phyloP scores from a whole-genome alignment of 2,888 invertebrate genomes.

The Agrochola litura region DNA sequence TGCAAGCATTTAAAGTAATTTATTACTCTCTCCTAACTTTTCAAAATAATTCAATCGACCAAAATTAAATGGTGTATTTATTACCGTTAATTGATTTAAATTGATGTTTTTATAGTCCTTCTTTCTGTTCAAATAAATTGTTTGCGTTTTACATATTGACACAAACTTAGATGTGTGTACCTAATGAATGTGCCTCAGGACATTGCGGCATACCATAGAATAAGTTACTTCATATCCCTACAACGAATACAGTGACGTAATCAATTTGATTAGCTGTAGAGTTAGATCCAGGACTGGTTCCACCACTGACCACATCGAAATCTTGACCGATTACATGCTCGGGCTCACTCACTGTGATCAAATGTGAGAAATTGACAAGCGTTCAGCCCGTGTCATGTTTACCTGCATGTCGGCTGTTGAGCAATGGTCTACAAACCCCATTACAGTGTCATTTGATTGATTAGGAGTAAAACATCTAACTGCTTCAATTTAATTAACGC shows the following conservation, averaged over 20 bases:
- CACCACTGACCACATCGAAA: conserved; percentile 67
- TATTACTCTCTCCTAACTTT: not conserved
- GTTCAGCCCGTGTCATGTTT: conserved; percentile 43
- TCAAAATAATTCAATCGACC: not conserved
- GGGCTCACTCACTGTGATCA: conserved; percentile 58
- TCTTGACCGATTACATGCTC: conserved; percentile 70
- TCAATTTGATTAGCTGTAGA: conserved; percentile 70
- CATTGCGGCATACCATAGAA: conserved; percentile 63
- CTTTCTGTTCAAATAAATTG: conserved; percentile 23
- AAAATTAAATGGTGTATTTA: conserved; percentile 2
- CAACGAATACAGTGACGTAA: conserved; percentile 72
- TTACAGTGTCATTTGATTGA: conserved; percentile 56
- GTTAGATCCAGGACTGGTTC: conserved; percentile 73
- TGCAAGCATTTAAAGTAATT: conserved; percentile 12
- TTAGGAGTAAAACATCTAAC: conserved; percentile 40
- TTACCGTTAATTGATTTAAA: not conserved
- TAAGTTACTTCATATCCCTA: conserved; percentile 75
- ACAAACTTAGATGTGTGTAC: conserved; percentile 31
- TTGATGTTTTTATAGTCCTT: conserved; percentile 6
- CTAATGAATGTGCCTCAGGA: conserved; percentile 51
- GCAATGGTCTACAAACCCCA: conserved; percentile 63
- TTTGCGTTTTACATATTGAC: conserved; percentile 31
- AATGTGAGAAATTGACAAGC: conserved; percentile 68
- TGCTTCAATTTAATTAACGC: conserved; percentile 42
- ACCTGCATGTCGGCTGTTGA: conserved; percentile 47